Evolutionary conservation across 2,888 invertebrate genomes (phyloP), one percentile per base, ranked within the genome.

Genomic region (Eupeodes latifasciatus): DNA sequence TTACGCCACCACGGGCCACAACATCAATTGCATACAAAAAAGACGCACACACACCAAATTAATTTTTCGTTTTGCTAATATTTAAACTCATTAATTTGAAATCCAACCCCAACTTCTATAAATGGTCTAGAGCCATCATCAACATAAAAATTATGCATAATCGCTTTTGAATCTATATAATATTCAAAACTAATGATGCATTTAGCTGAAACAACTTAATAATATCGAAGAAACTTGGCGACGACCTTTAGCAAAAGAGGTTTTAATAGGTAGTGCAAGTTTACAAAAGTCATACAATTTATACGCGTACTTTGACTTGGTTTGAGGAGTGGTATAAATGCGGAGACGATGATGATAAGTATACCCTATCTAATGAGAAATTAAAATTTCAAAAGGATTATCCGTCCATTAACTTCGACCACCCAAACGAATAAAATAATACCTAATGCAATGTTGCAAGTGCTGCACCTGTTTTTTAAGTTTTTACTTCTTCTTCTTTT

Each of bases 381-480:
- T 71, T 59, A 16, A 59, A 47, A 59, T 57, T 57, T 71, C 27
- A 44, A 1, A 40, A 57, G 47, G 57, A 59, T 72, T 27, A 44
- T 59, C 72, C 34, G 47, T 34, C 57, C 14, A 72, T 59, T 72
- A 59, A 59, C 59, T 47, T 7, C 47, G 53, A 59, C 72, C 72
- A 57, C 57, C 72, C 72, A 72, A 72, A 9, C 14, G 40, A 40
- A 40, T 40, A 9, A 27, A 27, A 40, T 40, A 40, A 44, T 44
- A 27, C 27, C 27, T 27, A 55, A 40, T 55, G 16, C 19, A 71
- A 71, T 71, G 61, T 61, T n/a, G 74, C 62, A 75, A 62, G 62
- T 40, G 53, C 53, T 75, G 75, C 75, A 75, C 75, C 75, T 62
- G 75, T 64, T 19, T 44, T 16, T 49, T 40, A 53, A 47, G 40